A percentile compares a stretch with the other conserved stretches of the same genome.
Conservation (phyloP, 2,113 vertebrate species). For the Variabilichromis moorii region DNA sequence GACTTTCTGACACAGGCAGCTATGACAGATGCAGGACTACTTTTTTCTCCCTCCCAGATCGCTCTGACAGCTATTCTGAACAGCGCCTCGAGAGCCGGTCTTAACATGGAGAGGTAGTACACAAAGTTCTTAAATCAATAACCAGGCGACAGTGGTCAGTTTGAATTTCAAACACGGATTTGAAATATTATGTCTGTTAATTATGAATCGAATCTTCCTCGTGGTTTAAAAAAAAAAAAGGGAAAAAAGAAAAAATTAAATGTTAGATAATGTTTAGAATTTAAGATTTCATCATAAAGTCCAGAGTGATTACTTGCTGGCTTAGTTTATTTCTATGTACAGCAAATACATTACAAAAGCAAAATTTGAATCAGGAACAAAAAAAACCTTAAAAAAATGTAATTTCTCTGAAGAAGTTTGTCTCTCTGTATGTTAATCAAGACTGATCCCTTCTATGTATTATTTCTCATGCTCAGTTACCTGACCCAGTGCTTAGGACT, state of each 20-base stretch:
- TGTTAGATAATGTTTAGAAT: neutral
- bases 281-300: neutral
- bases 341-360: neutral
- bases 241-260: neutral
- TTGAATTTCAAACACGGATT: neutral
- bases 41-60: constrained; percentile 88
- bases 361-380: neutral
- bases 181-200: neutral
- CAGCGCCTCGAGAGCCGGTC: constrained; percentile 83
- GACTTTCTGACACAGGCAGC: constrained; percentile 86
- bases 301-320: neutral
- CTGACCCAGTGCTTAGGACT: constrained; percentile 83
- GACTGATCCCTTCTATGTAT: neutral
- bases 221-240: rapidly evolving
- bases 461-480: constrained; percentile 71
- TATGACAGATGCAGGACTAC: constrained; percentile 83
- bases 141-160: neutral
- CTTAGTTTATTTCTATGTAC: neutral
- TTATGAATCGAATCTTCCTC: neutral
- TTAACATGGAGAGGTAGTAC: constrained; percentile 86
- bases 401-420: neutral
- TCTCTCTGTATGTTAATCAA: neutral
- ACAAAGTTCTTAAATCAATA: neutral
- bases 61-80: constrained; percentile 86
- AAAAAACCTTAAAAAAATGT: neutral